phyloP scores from a whole-genome alignment of 2,113 vertebrate species.

The Taurulus bubalis region DNA sequence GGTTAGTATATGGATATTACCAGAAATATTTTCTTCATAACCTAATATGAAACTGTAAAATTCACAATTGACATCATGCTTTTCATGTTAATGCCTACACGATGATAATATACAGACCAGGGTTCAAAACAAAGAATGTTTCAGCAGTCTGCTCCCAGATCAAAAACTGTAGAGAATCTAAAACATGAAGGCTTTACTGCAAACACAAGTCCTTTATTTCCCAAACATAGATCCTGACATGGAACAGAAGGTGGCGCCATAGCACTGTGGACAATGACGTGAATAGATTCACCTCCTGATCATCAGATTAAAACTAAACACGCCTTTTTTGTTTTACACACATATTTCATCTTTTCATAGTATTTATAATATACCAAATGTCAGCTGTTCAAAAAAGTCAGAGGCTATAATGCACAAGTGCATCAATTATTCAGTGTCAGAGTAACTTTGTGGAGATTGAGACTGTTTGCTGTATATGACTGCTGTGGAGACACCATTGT shows the following conservation, averaged over 20 bases:
- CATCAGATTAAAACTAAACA: not conserved
- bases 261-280: not conserved
- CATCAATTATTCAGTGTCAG: not conserved
- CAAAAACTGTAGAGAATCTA: not conserved
- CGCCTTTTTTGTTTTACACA: not conserved
- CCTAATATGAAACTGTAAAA: not conserved
- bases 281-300: not conserved
- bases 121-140: not conserved
- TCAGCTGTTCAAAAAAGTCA: not conserved
- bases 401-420: not conserved
- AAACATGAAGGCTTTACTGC: not conserved
- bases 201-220: not conserved
- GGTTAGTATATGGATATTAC: not conserved
- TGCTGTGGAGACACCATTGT: not conserved
- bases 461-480: not conserved
- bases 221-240: not conserved
- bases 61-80: not conserved
- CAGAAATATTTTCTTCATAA: not conserved
- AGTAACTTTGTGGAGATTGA: not conserved
- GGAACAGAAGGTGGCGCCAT: conserved; percentile 48
- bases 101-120: not conserved
- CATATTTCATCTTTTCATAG: not conserved
- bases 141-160: not conserved
- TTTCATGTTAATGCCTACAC: not conserved
- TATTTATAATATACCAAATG: not conserved